phyloP scores from a whole-genome alignment of 1,140 invertebrate species.

The Drosophila orosa region DNA sequence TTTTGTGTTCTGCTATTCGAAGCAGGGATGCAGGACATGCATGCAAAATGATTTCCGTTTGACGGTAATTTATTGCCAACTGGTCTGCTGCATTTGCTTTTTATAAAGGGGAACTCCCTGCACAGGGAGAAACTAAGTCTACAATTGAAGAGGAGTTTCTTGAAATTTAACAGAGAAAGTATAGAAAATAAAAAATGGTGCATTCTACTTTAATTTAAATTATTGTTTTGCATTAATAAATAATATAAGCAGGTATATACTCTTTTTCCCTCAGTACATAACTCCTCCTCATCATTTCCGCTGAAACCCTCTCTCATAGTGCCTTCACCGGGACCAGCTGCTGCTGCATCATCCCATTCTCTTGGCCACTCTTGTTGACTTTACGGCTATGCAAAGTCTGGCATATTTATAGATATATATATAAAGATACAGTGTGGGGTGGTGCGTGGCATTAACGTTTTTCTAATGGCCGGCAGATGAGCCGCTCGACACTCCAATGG shows the following conservation, averaged over 20 bases:
- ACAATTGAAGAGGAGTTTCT: no score
- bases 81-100: constrained; percentile 23
- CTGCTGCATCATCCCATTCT: constrained; percentile 32
- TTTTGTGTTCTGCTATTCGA: constrained; percentile 12
- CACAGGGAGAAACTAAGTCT: not conserved
- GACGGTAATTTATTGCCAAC: constrained; percentile 71
- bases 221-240: rapidly evolving
- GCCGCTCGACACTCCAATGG: constrained; percentile 33
- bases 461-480: constrained; percentile 54
- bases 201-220: no score
- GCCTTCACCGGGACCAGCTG: constrained; percentile 27
- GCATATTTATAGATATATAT: constrained; percentile 29
- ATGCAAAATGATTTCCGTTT: constrained; percentile 76
- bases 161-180: no score
- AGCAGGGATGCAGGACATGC: constrained; percentile 33
- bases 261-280: constrained; percentile 1
- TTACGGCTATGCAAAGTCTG: constrained; percentile 78
- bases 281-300: not conserved
- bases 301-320: not conserved
- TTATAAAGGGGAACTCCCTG: not conserved
- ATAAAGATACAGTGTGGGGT: constrained; percentile 14
- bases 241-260: not conserved
- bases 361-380: constrained; percentile 62
- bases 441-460: constrained; percentile 41
- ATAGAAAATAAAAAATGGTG: not conserved